Base-by-base conservation (phyloP, 2,797 vertebrate species). In the Myripristis murdjan region DNA sequence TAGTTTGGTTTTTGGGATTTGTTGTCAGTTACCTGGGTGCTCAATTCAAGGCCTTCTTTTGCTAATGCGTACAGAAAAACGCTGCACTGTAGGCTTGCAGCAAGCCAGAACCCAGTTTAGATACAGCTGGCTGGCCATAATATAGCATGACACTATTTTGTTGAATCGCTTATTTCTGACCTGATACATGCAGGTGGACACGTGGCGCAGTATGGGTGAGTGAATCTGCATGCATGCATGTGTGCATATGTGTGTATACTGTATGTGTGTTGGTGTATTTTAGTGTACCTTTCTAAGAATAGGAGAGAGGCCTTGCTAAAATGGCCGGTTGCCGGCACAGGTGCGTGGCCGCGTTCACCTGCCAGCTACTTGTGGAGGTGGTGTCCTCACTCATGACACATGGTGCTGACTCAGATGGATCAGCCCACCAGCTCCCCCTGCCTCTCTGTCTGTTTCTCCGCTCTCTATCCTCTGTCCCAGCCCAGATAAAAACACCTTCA, bases 381-480 rank as follows among this genome's bases (percentile, higher is more conserved):
- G 87, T 76, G 90, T 93, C 89, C 79, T 88, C 75, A 53, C 73
- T 84, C 75, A 56, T 81, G 82, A 91, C 91, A 92, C 91, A 76
- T 83, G 86, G 82, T 88, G 93, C 92, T 95, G 93, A 94, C 86
- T 92, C 92, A 89, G 91, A 85, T 70, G 78, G 79, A 88, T 81
- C 69, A 46, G 57, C 70, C 58, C 55, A 58, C 83, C 71, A 60
- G 70, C 72, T 78, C 51, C 66, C 58, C n/a, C 28, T 51, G 48
- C 75, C 53, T 78, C 16, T 5, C 60, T 79, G 79, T 74, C 56
- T 79, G 52, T 73, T 74, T 61, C 41, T 70, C 41, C 51, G 49
- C 82, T 75, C 73, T 75, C 53, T 31, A 18, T 66, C 54, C 48
- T 61, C 75, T 23, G 54, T 80, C 75, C 73, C 69, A 28, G 57